Evolutionary conservation across 2,888 invertebrate species (phyloP).

Genomic region (Catocala fraxini): DNA sequence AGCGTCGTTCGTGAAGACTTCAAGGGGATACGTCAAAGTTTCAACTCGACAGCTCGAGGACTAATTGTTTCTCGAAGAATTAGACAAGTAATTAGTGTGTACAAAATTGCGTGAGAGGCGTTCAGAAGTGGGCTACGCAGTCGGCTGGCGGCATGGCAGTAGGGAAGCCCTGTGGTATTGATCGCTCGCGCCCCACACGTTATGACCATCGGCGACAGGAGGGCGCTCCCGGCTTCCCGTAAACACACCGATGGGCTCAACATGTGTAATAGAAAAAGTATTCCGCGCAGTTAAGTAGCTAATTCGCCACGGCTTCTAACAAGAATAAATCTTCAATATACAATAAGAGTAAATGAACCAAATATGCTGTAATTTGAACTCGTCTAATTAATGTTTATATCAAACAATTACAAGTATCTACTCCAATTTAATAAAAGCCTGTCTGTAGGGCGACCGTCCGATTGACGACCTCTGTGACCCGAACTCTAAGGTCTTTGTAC

Average conservation of each 20-base stretch:
- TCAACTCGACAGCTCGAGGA: slow-evolving; percentile 30
- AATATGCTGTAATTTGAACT: slow-evolving; percentile 10
- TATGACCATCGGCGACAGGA: slow-evolving; percentile 83
- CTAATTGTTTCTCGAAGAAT: slow-evolving; percentile 57
- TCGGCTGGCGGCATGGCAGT: slow-evolving; percentile 56
- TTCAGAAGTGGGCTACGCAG: slow-evolving; percentile 65
- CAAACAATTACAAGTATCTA: slow-evolving; percentile 21
- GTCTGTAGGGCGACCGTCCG: slow-evolving; percentile 43
- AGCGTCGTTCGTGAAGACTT: slow-evolving; percentile 32
- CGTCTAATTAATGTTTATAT: slow-evolving; percentile 12
- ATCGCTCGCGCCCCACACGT: slow-evolving; percentile 81
- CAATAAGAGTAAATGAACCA: neutral
- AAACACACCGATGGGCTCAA: slow-evolving; percentile 68
- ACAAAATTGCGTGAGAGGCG: slow-evolving; percentile 65
- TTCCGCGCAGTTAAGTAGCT: slow-evolving; percentile 34
- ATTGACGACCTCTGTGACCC: slow-evolving; percentile 52
- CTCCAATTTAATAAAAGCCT: slow-evolving; percentile 40
- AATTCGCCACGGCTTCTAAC: slow-evolving; percentile 22
- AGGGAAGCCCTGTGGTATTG: slow-evolving; percentile 84
- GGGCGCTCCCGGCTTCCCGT: slow-evolving; percentile 77
- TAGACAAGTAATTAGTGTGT: slow-evolving; percentile 56
- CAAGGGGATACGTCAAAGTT: slow-evolving; percentile 33
- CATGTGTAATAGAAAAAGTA: slow-evolving; percentile 62
- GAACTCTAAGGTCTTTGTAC: slow-evolving; percentile 56
- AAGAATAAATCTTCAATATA: neutral